Percentiles rank a stretch among this genome's conserved stretches.
Conservation (phyloP, 2,888 invertebrate species). For the Spisula solida region DNA sequence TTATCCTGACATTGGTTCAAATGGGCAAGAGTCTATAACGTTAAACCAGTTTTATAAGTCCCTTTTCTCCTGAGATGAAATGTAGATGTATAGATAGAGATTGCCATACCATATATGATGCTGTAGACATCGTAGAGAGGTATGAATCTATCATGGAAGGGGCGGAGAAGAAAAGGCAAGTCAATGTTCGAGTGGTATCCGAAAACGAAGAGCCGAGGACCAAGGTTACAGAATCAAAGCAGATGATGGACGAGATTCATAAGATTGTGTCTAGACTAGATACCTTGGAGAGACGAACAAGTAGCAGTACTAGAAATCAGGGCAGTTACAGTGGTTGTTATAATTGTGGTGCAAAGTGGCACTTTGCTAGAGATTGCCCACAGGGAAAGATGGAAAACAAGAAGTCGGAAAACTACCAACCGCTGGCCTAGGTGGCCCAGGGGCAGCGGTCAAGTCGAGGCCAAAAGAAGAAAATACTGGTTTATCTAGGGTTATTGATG, state of each 20-base stretch:
- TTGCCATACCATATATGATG: constrained; percentile 57
- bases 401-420: background rate
- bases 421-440: background rate
- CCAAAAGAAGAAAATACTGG: constrained; percentile 3
- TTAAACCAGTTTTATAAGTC: constrained; percentile 61
- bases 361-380: background rate
- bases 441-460: background rate
- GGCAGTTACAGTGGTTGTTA: background rate
- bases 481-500: background rate
- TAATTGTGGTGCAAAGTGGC: background rate
- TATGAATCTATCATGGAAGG: constrained; percentile 62
- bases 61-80: constrained; percentile 60
- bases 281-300: background rate
- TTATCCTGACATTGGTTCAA: constrained; percentile 43
- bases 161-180: background rate
- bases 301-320: background rate
- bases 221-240: background rate
- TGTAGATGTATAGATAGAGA: constrained; percentile 67
- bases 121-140: constrained; percentile 61
- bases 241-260: background rate
- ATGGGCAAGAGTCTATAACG: constrained; percentile 60
- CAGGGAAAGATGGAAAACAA: background rate
- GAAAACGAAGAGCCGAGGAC: background rate
- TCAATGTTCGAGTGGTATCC: background rate
- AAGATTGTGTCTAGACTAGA: background rate